Percentiles rank a stretch among this genome's conserved stretches.
phyloP scores from a whole-genome alignment of 2,888 invertebrate genomes.

The Pyrochroa serraticornis region DNA sequence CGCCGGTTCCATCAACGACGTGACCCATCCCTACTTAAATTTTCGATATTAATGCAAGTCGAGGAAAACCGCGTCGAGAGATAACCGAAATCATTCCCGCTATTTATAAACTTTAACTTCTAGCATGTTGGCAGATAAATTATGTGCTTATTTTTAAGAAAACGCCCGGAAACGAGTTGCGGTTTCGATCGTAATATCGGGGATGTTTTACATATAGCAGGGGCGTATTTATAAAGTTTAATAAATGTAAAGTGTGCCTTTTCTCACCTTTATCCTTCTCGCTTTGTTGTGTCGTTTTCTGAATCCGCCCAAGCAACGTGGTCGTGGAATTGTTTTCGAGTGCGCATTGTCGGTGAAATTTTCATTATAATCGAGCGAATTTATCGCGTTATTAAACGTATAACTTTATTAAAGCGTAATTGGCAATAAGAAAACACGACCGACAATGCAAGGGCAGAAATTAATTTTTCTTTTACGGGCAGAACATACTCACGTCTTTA shows the following conservation, averaged over 20 bases:
- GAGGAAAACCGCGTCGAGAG: background rate
- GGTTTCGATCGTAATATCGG: conserved; percentile 28
- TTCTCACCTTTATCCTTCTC: background rate
- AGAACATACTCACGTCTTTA: too few relatives aligned
- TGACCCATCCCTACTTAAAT: conserved; percentile 15
- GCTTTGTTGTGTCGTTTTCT: too few relatives aligned
- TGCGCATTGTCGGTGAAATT: conserved; percentile 8
- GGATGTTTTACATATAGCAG: conserved; percentile 24
- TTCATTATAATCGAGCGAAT: conserved; percentile 10
- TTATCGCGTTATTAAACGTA: conserved; percentile 13
- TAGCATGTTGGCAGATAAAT: conserved; percentile 35
- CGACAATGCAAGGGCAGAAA: background rate
- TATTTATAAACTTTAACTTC: conserved; percentile 34
- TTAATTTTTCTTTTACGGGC: too few relatives aligned
- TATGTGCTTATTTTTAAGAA: conserved; percentile 35
- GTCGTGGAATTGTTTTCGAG: conserved; percentile 7
- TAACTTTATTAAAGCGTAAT: conserved; percentile 13
- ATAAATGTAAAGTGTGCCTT: conserved; percentile 9
- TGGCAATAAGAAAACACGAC: background rate
- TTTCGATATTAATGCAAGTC: background rate
- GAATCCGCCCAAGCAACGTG: background rate
- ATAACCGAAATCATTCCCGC: conserved; percentile 8
- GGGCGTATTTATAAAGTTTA: conserved; percentile 5
- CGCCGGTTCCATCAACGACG: conserved; percentile 8
- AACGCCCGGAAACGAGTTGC: conserved; percentile 15